Percentiles rank a stretch among this genome's conserved stretches.
Evolutionary conservation across 2,888 invertebrate species (phyloP).

Genomic region (Dynastes tityus): DNA sequence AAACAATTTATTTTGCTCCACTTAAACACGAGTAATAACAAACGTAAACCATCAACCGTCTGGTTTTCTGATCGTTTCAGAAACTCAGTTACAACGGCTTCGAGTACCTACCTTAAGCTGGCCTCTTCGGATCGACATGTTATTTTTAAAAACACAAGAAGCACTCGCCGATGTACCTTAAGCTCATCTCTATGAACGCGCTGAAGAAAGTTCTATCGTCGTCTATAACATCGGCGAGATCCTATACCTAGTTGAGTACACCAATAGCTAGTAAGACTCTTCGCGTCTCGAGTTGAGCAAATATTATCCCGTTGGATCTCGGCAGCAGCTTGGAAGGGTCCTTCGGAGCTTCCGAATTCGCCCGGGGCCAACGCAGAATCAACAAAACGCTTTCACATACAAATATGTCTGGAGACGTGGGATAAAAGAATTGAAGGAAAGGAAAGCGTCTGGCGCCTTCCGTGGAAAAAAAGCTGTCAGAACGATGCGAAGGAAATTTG

Average conservation of each 20-base stretch:
- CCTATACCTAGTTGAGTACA: background rate
- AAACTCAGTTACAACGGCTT: background rate
- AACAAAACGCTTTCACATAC: slow-evolving; percentile 52
- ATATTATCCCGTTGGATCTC: slow-evolving; percentile 52
- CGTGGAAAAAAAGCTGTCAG: background rate
- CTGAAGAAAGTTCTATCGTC: background rate
- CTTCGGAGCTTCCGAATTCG: slow-evolving; percentile 41
- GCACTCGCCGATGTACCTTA: background rate
- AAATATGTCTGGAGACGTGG: slow-evolving; percentile 42
- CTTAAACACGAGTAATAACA: slow-evolving; percentile 12
- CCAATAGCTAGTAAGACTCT: slow-evolving; percentile 29
- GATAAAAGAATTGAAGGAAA: slow-evolving; percentile 48
- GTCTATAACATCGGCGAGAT: background rate
- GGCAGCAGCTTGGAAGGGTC: slow-evolving; percentile 49
- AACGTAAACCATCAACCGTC: slow-evolving; percentile 8
- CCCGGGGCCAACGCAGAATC: slow-evolving; percentile 47
- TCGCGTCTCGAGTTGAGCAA: slow-evolving; percentile 48
- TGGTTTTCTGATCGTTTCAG: background rate
- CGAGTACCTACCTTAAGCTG: slow-evolving; percentile 7
- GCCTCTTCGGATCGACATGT: slow-evolving; percentile 22
- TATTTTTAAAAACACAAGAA: slow-evolving; percentile 30
- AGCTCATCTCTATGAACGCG: background rate
- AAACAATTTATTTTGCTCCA: background rate
- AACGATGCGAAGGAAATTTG: background rate
- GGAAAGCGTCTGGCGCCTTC: background rate